Evolutionary conservation across 1,140 invertebrate genomes (phyloP), one percentile per base, ranked within the genome.

Genomic region (Belonocnema kinseyi): DNA sequence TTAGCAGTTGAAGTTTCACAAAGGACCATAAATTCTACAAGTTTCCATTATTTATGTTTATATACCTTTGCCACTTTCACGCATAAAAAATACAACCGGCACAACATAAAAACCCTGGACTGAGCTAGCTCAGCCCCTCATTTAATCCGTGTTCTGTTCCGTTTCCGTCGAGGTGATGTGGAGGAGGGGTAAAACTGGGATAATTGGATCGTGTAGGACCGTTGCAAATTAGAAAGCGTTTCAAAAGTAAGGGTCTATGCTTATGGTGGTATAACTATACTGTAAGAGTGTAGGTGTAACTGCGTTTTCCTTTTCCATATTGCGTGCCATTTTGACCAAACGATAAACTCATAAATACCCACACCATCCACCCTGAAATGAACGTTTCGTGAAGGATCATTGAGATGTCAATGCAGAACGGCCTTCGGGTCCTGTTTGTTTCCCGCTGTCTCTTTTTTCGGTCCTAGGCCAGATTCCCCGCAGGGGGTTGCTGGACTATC

Each of bases 341-440:
- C 75, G 80, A 84, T 82, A 66, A 66, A 71, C 74, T 76, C 81
- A 79, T 87, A 87, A 84, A 85, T 84, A 82, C 81, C 78, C 73
- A 72, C 71, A 74, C 71, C 81, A 74, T 53, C 73, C 70, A 80
- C 50, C 73, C 80, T 70, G 61, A 87, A 85, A 86, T 86, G 73
- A 72, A 58, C 70, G 46, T 66, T 66, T 66, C 61, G 61, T 66
- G 16, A 46, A 13, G 75, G 56, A 58, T 58, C 75, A 77, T 51
- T 72, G 56, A 61, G 75, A 75, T 77, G 75, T 73, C 72, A 53
- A 66, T 66, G 33, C 61, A 8, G 26, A 66, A 19, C n/a, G 40
- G 40, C 75, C 72, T 78, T 74, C 17, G 17, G 54, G 50, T 51
- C 21, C 54, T 72, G 70, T 73, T 75, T 56, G 33, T 50, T 72